These are phyloP conservation scores for Prolemur simus DNA, from an alignment of 2,113 vertebrate species.

Conservation along the genomic window DNA sequence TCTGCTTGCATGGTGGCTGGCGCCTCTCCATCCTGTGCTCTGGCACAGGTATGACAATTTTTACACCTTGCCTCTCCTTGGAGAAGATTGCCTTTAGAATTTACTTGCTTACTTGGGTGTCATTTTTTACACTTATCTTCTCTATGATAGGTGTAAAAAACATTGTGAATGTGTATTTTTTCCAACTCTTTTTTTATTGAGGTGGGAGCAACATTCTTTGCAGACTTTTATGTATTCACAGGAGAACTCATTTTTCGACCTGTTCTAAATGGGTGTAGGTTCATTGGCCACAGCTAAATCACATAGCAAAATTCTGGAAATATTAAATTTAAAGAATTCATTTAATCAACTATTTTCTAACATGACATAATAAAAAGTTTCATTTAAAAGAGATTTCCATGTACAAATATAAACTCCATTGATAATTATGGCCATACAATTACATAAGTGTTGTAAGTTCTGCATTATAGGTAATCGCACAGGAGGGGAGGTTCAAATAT, in stretches of 20 bases:
- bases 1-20: background rate
- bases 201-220: background rate
- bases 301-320: background rate
- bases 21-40: background rate
- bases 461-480: background rate
- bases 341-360: conserved; percentile 26
- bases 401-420: background rate
- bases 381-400: background rate
- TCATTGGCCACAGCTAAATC: background rate
- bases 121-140: background rate
- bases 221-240: background rate
- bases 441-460: background rate
- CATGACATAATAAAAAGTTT: background rate
- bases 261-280: background rate
- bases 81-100: background rate
- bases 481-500: background rate
- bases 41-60: background rate
- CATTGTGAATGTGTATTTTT: background rate
- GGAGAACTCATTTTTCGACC: background rate
- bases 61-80: background rate
- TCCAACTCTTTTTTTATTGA: background rate
- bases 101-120: background rate
- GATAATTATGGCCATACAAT: background rate
- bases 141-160: background rate
- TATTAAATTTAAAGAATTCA: background rate